Percentiles rank a stretch among this genome's conserved stretches.
Conservation (phyloP, 2,888 invertebrate genomes). For the Merodon equestris region DNA sequence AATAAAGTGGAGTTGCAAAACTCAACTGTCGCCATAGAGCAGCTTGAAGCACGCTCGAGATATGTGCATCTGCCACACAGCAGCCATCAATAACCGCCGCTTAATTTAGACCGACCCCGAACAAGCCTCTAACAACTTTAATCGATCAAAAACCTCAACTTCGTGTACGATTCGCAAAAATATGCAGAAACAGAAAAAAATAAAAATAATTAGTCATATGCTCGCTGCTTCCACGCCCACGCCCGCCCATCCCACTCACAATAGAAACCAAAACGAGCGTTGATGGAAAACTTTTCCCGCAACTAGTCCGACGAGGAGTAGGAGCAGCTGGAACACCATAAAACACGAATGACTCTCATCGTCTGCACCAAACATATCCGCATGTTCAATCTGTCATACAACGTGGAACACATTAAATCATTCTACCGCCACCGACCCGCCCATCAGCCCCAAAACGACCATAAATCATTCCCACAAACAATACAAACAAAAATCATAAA, state of each 20-base stretch:
- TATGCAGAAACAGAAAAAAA: no score
- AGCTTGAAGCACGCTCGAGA: no score
- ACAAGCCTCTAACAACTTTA: conserved; percentile 47
- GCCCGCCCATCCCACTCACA: background rate
- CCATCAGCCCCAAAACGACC: conserved; percentile 40
- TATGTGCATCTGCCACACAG: conserved; percentile 12
- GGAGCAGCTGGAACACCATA: conserved; percentile 2
- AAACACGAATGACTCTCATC: conserved; percentile 49
- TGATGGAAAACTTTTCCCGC: background rate
- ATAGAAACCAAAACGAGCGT: background rate
- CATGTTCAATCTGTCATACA: conserved; percentile 67
- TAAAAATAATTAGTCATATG: conserved; percentile 53
- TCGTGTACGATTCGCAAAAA: conserved; percentile 1
- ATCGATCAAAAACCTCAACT: conserved; percentile 52
- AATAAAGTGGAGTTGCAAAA: no score
- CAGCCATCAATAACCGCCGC: conserved; percentile 50
- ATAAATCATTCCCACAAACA: conserved; percentile 60
- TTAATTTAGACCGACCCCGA: conserved; percentile 53
- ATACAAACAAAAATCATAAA: background rate
- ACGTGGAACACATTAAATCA: conserved; percentile 66
- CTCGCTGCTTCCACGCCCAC: conserved; percentile 6
- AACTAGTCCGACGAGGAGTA: background rate
- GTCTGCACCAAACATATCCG: conserved; percentile 62
- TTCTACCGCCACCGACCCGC: conserved; percentile 26
- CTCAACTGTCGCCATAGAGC: no score